phyloP scores from a whole-genome alignment of 2,888 invertebrate genomes.

The Eutolmus rufibarbis region DNA sequence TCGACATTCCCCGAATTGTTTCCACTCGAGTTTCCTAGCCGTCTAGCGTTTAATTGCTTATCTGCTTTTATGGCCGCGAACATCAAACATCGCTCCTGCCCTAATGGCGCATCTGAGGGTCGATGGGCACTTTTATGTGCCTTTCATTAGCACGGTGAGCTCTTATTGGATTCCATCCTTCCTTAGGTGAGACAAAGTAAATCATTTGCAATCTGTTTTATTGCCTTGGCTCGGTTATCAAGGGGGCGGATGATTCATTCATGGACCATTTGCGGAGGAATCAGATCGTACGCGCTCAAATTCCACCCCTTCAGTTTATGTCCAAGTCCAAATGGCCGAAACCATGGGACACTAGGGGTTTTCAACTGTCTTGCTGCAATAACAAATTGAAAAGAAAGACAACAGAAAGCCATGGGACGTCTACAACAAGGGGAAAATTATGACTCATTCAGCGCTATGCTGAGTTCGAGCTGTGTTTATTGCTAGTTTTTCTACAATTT shows the following conservation, averaged over 20 bases:
- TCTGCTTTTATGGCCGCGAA: neutral
- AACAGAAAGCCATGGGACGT: neutral
- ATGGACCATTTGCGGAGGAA: neutral
- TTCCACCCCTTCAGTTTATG: neutral
- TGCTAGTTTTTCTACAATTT: neutral
- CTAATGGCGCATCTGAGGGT: neutral
- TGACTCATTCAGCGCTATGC: neutral
- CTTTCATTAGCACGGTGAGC: neutral
- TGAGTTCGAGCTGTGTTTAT: neutral
- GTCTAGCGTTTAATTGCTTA: neutral
- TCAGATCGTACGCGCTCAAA: neutral
- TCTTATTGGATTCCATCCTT: neutral
- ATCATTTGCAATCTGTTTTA: slow-evolving; percentile 3
- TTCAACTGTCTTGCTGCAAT: neutral
- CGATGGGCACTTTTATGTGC: neutral
- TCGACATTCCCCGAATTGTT: neutral
- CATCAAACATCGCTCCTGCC: neutral
- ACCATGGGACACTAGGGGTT: neutral
- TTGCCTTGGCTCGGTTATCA: neutral
- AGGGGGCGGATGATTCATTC: neutral
- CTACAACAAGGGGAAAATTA: neutral
- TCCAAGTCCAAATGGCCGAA: neutral
- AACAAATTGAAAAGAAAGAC: neutral
- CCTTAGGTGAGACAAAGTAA: slow-evolving; percentile 1
- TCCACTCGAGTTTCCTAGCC: neutral